Evolutionary conservation across 2,113 vertebrate species (phyloP).

Genomic region (Desmodus rotundus): DNA sequence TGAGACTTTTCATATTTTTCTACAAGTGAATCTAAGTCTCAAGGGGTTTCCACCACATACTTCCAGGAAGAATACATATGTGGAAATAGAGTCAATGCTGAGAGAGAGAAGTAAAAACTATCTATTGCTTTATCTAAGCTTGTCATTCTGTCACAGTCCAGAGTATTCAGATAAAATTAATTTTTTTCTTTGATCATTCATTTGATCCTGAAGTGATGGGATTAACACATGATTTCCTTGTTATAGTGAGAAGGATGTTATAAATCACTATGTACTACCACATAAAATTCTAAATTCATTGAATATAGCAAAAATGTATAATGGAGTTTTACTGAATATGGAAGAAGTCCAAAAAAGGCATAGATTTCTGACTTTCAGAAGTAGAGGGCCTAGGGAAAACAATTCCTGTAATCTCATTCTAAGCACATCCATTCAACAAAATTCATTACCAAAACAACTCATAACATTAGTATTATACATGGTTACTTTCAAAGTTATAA

Average conservation of each 20-base stretch:
- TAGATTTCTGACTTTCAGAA: neutral
- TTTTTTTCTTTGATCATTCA: neutral
- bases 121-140: neutral
- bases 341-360: neutral
- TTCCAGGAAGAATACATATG: neutral
- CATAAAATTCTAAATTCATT: neutral
- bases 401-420: neutral
- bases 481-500: conserved; percentile 7
- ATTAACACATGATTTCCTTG: neutral
- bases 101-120: neutral
- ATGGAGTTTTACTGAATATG: neutral
- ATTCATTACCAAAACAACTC: neutral
- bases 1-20: neutral
- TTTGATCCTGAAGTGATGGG: neutral
- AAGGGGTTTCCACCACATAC: neutral
- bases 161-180: conserved; percentile 22
- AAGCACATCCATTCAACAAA: neutral
- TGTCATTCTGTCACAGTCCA: conserved; percentile 3
- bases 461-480: neutral
- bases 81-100: neutral
- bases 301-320: neutral
- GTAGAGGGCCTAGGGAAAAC: neutral
- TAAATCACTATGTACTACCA: neutral
- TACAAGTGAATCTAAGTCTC: neutral
- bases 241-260: neutral